Conservation (phyloP, 2,797 vertebrate species). For the Arctocebus calabarensis region DNA sequence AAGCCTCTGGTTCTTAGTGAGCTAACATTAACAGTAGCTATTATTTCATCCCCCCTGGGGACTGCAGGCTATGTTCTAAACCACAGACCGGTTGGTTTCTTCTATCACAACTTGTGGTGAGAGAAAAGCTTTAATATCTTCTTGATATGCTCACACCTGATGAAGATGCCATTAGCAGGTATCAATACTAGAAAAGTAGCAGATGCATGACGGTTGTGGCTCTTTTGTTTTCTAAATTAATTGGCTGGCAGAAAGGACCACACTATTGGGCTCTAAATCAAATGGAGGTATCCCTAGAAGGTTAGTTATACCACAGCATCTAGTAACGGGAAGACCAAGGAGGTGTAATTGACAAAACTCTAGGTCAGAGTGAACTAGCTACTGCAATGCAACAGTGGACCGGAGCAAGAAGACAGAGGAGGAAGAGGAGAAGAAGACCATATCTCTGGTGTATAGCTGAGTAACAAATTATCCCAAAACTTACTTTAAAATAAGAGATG, state of each 20-base stretch:
- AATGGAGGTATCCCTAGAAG: conserved; percentile 35
- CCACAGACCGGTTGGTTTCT: conserved; percentile 59
- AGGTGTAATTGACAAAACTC: conserved; percentile 19
- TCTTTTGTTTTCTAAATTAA: conserved; percentile 74
- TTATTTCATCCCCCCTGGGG: conserved; percentile 46
- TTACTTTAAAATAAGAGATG: not conserved
- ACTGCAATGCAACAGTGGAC: not conserved
- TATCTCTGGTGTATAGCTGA: not conserved
- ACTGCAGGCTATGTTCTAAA: conserved; percentile 50
- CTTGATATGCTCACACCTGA: conserved; percentile 70
- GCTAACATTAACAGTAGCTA: conserved; percentile 44
- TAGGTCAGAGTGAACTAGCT: not conserved
- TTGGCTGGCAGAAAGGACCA: conserved; percentile 36
- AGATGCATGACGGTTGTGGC: not conserved
- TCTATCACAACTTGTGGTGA: conserved; percentile 74
- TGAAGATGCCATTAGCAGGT: conserved; percentile 66
- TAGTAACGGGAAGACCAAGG: conserved; percentile 23
- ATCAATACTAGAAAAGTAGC: conserved; percentile 58
- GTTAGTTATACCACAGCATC: conserved; percentile 60
- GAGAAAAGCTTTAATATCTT: conserved; percentile 76
- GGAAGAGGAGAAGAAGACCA: not conserved
- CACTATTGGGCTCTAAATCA: conserved; percentile 61
- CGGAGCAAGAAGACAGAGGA: no score
- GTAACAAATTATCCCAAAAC: not conserved
- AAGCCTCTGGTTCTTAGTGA: conserved; percentile 40